Evolutionary conservation across 2,888 invertebrate genomes (phyloP).

Genomic region (Psococerastis gibbosa): DNA sequence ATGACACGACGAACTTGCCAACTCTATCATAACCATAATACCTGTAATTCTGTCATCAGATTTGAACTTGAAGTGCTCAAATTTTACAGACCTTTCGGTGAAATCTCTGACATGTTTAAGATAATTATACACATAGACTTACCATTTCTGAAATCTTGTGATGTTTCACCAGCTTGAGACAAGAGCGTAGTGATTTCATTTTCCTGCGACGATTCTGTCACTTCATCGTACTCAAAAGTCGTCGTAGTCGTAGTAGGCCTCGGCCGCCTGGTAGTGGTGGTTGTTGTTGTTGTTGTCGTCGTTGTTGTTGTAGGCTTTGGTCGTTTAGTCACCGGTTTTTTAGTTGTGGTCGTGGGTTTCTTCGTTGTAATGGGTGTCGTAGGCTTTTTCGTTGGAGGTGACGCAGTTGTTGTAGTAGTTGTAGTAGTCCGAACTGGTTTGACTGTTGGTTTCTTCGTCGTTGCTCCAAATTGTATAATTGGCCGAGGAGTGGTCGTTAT

Average conservation of each 20-base stretch:
- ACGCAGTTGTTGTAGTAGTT: conserved; percentile 18
- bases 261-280: conserved; percentile 22
- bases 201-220: conserved; percentile 28
- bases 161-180: background rate
- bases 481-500: conserved; percentile 16
- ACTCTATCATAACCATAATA: too few species aligned
- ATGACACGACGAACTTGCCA: too few species aligned
- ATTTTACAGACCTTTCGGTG: too few species aligned
- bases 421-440: conserved; percentile 16
- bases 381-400: conserved; percentile 24
- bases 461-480: conserved; percentile 14
- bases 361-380: conserved; percentile 20
- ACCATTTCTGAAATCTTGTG: conserved; percentile 26
- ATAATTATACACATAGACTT: conserved; percentile 19
- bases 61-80: too few species aligned
- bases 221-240: conserved; percentile 20
- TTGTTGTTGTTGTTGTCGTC: conserved; percentile 18
- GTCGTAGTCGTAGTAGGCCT: conserved; percentile 24
- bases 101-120: too few species aligned
- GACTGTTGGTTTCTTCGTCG: conserved; percentile 11
- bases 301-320: conserved; percentile 19
- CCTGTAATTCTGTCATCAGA: too few species aligned
- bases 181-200: conserved; percentile 15
- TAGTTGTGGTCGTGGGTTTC: conserved; percentile 21
- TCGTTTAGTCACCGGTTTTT: conserved; percentile 22